Evolutionary conservation across 2,113 vertebrate genomes (phyloP).

Genomic region (Micronycteris hirsuta): DNA sequence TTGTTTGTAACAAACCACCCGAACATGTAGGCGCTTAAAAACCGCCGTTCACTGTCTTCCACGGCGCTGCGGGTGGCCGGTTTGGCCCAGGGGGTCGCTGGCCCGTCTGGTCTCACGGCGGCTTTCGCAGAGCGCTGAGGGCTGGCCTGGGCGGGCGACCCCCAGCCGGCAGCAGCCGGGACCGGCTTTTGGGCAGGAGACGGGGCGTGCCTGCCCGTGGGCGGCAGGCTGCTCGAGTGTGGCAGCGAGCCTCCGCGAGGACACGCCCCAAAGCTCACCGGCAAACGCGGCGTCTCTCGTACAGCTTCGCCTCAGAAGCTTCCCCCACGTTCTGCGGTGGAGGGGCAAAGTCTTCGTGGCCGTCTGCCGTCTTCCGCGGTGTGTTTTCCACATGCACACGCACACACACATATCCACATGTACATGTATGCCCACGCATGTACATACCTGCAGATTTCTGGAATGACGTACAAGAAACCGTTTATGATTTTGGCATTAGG

Average conservation of each 20-base stretch:
- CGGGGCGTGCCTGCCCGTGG: background rate
- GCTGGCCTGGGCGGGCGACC: background rate
- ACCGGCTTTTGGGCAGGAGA: background rate
- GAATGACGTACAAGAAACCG: background rate
- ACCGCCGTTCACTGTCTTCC: background rate
- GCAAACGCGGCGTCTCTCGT: background rate
- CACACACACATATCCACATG: no score
- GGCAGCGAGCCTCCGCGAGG: background rate
- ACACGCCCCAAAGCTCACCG: background rate
- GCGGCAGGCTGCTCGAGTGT: background rate
- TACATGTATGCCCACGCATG: background rate
- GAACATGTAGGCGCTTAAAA: background rate
- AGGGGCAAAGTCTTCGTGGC: background rate
- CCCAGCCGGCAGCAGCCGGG: fast-evolving
- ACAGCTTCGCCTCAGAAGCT: background rate
- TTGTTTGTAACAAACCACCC: background rate
- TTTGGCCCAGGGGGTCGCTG: background rate
- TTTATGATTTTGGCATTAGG: background rate
- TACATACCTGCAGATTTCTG: background rate
- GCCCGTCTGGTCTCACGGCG: background rate
- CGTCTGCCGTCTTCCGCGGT: background rate
- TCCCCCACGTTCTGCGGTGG: background rate
- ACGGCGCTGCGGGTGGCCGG: background rate
- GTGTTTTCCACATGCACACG: background rate
- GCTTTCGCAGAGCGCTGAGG: background rate